Evolutionary conservation across 2,797 vertebrate genomes (phyloP), one percentile per base, ranked within the genome.

Genomic region (Erithacus rubecula): DNA sequence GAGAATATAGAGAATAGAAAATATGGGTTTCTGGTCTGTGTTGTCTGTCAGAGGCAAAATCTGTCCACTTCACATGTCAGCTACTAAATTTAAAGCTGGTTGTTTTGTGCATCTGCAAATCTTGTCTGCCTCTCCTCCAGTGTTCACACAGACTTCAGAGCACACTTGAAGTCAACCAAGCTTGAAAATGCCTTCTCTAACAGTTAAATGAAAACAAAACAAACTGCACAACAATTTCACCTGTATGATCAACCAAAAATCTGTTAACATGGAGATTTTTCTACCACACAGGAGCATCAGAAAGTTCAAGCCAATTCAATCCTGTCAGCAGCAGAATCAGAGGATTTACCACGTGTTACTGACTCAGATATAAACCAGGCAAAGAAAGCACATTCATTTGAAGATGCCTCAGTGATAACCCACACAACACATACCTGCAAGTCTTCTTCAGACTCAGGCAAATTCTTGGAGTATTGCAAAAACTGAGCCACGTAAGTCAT

Each of bases 401-500:
- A 59, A 58, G 75, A 63, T 24, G 46, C 10, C 59, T 12, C 43
- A 71, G 36, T 71, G 67, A 36, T 6, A 76, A 83, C 51, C 23
- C n/a, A 46, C 44, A 94, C 72, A 64, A 69, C 95, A 69, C 95
- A 75, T 96, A 99, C 99, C 98, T 98, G 98, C 92, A 96, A 71
- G 36, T 97, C 97, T 10, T 98, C 98, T 74, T 98, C 98, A 32
- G 97, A 30, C 20, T 79, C 77, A 12, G 96, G 95, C 34, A 95
- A 69, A 37, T 98, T 98, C 96, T 97, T 99, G 89, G 99, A 99
- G 97, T 99, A 99, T 90, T 98, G 98, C 55, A 99, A 98, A 97
- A 99, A 99, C 97, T 99, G 99, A 24, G 99, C 98, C 97, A 99
- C 99, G 0, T 99, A 99, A 9, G 99, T 99, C 98, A 99, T 99